These are phyloP conservation scores for Chaunax sp. DNA, from an alignment of 2,797 vertebrate genomes.

Conservation along the genomic window DNA sequence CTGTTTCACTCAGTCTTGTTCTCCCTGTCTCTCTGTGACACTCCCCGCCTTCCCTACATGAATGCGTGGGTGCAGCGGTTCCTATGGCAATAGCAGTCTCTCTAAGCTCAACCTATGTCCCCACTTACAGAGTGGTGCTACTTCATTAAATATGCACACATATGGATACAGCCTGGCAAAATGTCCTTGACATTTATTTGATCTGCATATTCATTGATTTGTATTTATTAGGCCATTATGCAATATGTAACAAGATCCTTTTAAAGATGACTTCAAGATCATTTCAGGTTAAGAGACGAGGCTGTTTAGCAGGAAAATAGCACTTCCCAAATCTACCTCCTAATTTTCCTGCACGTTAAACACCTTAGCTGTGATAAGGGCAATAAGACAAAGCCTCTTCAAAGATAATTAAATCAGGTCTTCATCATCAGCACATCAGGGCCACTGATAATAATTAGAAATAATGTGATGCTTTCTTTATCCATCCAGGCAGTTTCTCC, in stretches of 20 bases:
- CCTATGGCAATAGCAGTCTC: constrained; percentile 75
- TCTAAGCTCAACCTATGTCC: constrained; percentile 66
- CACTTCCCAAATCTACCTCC: constrained; percentile 24
- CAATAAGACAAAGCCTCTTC: constrained; percentile 62
- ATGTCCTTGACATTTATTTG: constrained; percentile 43
- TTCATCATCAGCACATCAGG: constrained; percentile 69
- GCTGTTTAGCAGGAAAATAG: constrained; percentile 11
- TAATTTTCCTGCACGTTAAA: constrained; percentile 37
- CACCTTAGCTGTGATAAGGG: constrained; percentile 37
- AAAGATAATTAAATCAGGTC: constrained; percentile 74
- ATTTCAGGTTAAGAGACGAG: constrained; percentile 24
- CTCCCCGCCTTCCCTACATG: constrained; percentile 51
- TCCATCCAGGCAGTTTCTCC: constrained; percentile 55
- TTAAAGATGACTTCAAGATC: neutral
- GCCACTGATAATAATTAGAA: constrained; percentile 66
- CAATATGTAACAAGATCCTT: constrained; percentile 8
- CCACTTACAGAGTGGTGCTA: constrained; percentile 33
- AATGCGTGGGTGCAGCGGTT: constrained; percentile 73
- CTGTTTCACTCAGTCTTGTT: constrained; percentile 35
- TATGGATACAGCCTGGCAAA: constrained; percentile 14
- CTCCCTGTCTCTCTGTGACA: constrained; percentile 42
- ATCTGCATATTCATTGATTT: constrained; percentile 32
- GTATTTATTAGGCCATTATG: constrained; percentile 14
- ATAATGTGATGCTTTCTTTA: constrained; percentile 63
- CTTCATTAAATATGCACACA: constrained; percentile 59